Evolutionary conservation across 2,888 invertebrate species (phyloP), one percentile per base, ranked within the genome.

Genomic region (Drymonia ruficornis): DNA sequence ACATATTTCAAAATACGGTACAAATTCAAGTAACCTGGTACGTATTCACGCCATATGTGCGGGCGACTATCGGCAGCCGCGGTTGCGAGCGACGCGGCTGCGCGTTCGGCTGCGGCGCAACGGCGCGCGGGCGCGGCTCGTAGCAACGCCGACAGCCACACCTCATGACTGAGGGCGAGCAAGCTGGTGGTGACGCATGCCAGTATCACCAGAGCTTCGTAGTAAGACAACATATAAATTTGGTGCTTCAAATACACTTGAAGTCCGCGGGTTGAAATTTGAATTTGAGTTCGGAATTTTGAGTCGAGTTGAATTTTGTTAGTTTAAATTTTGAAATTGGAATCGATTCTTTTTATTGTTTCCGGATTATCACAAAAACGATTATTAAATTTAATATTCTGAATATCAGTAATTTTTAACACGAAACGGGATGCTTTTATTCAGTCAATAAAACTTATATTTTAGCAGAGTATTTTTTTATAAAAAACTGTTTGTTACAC

Each of bases 101-200:
- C 63, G 38, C 65, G 59, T 56, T 73, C 50, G 64, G 59, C 60
- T 64, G 75, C 65, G 77, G 78, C 61, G 78, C 79, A 68, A 74
- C 78, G 66, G 74, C 76, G 59, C 78, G 76, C 56, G 83, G 75
- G 55, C 80, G 83, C 67, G 86, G 87, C 78, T 86, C 83, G 86
- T 76, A 82, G 77, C 85, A 85, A 55, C 80, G 83, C 62, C 85
- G 86, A 72, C 85, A 84, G 55, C 89, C 87, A 81, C 89, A 87
- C 84, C 86, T 87, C 89, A 87, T 87, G 80, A 65, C 85, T 75
- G 58, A 87, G 74, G 63, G 83, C 87, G 52, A 83, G 72, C 54
- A 87, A 66, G 47, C 87, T 78, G 53, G 83, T 84, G 52, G 84
- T 84, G 71, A 88, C 79, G 70, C 91, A 91, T 88, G 84, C 84